Percentiles rank a stretch among this genome's conserved stretches.
These are phyloP conservation scores for Hyles lineata DNA, from an alignment of 2,888 invertebrate genomes.

Conservation along the genomic window DNA sequence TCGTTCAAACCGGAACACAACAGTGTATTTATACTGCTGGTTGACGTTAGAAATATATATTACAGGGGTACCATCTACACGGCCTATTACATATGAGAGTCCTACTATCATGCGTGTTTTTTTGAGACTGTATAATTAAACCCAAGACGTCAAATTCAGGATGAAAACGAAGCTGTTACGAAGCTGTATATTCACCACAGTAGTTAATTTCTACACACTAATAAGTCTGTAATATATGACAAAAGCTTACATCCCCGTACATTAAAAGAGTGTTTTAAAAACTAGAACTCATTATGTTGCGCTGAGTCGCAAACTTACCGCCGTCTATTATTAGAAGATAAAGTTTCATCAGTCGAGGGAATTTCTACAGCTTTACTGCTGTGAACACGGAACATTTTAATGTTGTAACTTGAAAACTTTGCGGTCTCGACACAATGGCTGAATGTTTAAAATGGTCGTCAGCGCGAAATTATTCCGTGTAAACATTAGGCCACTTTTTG, in stretches of 20 bases:
- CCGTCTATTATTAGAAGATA: slow-evolving; percentile 41
- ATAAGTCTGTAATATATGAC: background rate
- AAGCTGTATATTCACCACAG: too few relatives aligned
- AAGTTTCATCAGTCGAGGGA: slow-evolving; percentile 42
- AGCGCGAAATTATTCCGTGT: background rate
- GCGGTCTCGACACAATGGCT: slow-evolving; percentile 1
- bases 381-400: slow-evolving; percentile 18
- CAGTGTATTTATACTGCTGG: too few relatives aligned
- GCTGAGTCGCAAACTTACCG: slow-evolving; percentile 4
- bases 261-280: slow-evolving; percentile 8
- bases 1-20: too few relatives aligned
- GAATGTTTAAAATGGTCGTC: slow-evolving; percentile 16
- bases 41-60: too few relatives aligned
- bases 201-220: background rate
- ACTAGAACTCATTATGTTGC: slow-evolving; percentile 1
- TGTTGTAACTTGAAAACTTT: slow-evolving; percentile 31
- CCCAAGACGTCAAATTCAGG: too few relatives aligned
- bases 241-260: background rate
- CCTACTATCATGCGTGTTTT: too few relatives aligned
- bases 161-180: too few relatives aligned
- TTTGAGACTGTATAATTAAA: too few relatives aligned
- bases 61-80: too few relatives aligned
- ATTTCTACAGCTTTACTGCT: slow-evolving; percentile 34
- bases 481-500: slow-evolving; percentile 8
- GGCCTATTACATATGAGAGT: too few relatives aligned